These are phyloP conservation scores for Ondatra zibethicus DNA, from an alignment of 2,113 vertebrate genomes.

Conservation along the genomic window DNA sequence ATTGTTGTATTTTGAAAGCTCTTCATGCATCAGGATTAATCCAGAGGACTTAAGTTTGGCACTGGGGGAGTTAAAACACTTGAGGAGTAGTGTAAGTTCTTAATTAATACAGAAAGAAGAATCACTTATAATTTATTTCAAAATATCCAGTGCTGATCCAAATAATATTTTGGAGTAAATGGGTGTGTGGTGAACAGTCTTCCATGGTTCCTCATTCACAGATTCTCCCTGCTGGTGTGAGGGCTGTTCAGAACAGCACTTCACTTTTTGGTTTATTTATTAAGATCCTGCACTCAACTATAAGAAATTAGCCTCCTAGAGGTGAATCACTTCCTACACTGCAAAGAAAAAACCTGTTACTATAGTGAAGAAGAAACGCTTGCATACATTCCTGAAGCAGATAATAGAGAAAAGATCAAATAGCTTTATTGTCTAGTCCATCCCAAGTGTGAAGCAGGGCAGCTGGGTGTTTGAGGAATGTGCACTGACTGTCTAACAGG, in stretches of 20 bases:
- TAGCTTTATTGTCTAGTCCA: conserved; percentile 41
- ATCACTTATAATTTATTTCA: conserved; percentile 83
- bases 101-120: conserved; percentile 86
- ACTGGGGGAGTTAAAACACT: conserved; percentile 81
- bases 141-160: conserved; percentile 83
- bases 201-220: conserved; percentile 87
- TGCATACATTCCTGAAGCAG: conserved; percentile 63
- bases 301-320: conserved; percentile 91
- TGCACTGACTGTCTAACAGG: conserved; percentile 44
- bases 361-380: conserved; percentile 74
- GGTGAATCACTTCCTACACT: conserved; percentile 85
- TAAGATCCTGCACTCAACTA: conserved; percentile 89
- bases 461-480: conserved; percentile 58
- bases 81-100: conserved; percentile 76
- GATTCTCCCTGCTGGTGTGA: conserved; percentile 89
- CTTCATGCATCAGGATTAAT: conserved; percentile 69
- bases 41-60: conserved; percentile 73
- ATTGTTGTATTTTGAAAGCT: conserved; percentile 73
- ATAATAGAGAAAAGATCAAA: conserved; percentile 66
- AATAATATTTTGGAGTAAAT: conserved; percentile 84
- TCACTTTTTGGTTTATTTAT: conserved; percentile 91
- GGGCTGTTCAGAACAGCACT: conserved; percentile 90
- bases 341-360: conserved; percentile 77
- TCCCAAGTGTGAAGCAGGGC: conserved; percentile 53
- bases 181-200: conserved; percentile 77